A percentile compares a stretch with the other conserved stretches of the same genome.
Conservation (phyloP, 2,888 invertebrate genomes). For the Callinectes sapidus region DNA sequence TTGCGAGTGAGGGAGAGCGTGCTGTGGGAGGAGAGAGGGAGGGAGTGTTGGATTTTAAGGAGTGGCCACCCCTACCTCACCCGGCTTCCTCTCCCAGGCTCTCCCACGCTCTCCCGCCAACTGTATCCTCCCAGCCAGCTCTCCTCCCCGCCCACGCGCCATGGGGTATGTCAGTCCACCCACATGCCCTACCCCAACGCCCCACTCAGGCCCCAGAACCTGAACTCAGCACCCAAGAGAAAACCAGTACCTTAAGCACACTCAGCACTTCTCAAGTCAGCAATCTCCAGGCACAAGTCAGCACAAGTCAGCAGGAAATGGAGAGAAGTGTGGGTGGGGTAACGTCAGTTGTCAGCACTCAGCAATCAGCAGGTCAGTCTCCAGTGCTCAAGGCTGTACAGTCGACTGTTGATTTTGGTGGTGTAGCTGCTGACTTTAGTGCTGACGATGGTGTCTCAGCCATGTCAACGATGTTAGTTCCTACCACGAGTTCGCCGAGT, state of each 20-base stretch:
- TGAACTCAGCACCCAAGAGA: constrained; percentile 9
- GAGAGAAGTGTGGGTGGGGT: background rate
- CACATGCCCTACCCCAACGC: background rate
- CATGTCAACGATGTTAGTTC: background rate
- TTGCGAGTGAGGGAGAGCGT: background rate
- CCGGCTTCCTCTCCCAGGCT: background rate
- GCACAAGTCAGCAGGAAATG: background rate
- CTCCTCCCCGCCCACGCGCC: background rate
- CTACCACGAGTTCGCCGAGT: background rate
- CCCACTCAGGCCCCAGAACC: background rate
- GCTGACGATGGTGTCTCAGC: background rate
- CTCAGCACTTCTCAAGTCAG: background rate
- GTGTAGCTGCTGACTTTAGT: background rate
- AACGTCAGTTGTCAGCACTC: background rate
- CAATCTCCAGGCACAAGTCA: background rate
- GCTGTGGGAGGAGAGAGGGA: background rate
- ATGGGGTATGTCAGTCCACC: background rate
- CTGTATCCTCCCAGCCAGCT: background rate
- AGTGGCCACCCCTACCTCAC: background rate
- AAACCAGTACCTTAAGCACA: background rate
- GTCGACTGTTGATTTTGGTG: background rate
- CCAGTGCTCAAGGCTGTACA: background rate
- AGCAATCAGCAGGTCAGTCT: background rate
- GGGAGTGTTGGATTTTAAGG: background rate
- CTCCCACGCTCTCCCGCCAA: background rate